These are phyloP conservation scores for Bombyx mori DNA, from an alignment of 1,140 invertebrate species.

Conservation along the genomic window ASM3026992v2 NC_085115.1:8463501-8464000, in stretches of 20 bases:
- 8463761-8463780: conserved; percentile 39
- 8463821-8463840: too few relatives aligned
- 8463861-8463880: too few relatives aligned
- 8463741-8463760: conserved; percentile 23
- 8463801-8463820: too few relatives aligned
- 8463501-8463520: conserved; percentile 32
- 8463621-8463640: conserved; percentile 21
- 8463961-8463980: background rate
- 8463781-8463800: conserved; percentile 18
- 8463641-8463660: conserved; percentile 16
- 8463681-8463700: conserved; percentile 32
- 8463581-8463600: conserved; percentile 19
- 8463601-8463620: conserved; percentile 19
- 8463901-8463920: too few relatives aligned
- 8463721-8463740: conserved; percentile 36
- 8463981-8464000: background rate
- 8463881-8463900: too few relatives aligned
- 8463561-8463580: conserved; percentile 20
- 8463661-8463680: conserved; percentile 41
- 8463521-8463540: conserved; percentile 30
- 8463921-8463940: too few relatives aligned
- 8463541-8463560: conserved; percentile 31
- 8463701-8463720: conserved; percentile 30
- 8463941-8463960: too few relatives aligned
- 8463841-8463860: too few relatives aligned